Evolutionary conservation across 1,140 invertebrate species (phyloP), one percentile per base, ranked within the genome.

Genomic region (Ephestia elutella): DNA sequence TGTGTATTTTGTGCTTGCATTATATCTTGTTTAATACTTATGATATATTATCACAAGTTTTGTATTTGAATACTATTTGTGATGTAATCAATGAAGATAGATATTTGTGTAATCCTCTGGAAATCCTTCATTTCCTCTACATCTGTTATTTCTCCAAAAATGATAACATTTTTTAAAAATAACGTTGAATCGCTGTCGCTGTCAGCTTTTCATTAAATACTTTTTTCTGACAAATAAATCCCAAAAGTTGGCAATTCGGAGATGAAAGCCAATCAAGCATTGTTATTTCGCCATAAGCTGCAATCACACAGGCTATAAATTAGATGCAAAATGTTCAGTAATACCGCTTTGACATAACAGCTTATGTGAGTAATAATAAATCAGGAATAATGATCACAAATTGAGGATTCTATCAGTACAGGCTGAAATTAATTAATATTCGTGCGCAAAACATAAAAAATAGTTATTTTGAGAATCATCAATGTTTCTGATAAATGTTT

Each of bases 241-340:
- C 38, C 5, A 13, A 44, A 44, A 44, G 38, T 44, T 38, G 8
- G 32, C 5, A 38, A 38, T 38, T 44, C n/a, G n/a, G 38, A 15
- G 38, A 44, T 44, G 38, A 15, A 44, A 44, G 38, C 21, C 19
- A 53, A 53, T 53, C 19, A 53, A 53, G 38, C 50, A 0, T 8
- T 53, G 20, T 53, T 53, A 53, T 53, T 53, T 53, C 50, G 11
- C 17, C 8, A 5, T 50, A 25, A 21, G 20, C 50, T 28, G 50
- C 50, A 53, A 53, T 53, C 20, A 53, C 5, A n/a, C 21, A 25
- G 19, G 21, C 50, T 25, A 53, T 53, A 53, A 53, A 53, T 53
- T 21, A 25, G 13, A 21, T 53, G 50, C 50, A 53, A 53, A 18
- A 53, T 53, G 50, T 53, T 53, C 50, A 21, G 50, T 53, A 20